Conservation (phyloP, 2,797 vertebrate genomes). For the Catamblyrhynchus diadema region DNA sequence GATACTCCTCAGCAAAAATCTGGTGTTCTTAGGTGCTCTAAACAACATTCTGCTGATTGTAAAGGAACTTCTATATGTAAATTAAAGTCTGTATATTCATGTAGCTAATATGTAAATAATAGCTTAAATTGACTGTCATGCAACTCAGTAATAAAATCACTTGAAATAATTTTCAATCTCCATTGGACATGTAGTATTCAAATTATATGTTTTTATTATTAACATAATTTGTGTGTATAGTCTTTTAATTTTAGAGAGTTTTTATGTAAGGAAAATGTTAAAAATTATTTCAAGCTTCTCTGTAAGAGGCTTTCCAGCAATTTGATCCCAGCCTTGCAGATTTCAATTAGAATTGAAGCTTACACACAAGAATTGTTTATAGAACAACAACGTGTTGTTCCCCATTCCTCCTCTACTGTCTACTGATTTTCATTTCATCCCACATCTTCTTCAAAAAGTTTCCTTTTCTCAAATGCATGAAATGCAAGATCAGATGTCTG, state of each 20-base stretch:
- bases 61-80: background rate
- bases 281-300: background rate
- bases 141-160: background rate
- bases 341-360: background rate
- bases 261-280: background rate
- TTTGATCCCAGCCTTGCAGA: background rate
- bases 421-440: background rate
- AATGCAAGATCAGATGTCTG: background rate
- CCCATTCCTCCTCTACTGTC: background rate
- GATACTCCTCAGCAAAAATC: background rate
- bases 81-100: background rate
- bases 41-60: background rate
- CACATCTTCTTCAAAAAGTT: background rate
- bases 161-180: background rate
- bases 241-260: background rate
- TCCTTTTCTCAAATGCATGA: background rate
- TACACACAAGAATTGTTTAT: background rate
- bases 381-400: background rate
- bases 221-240: background rate
- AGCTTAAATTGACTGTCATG: background rate
- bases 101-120: background rate
- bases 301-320: background rate
- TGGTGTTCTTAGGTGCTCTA: background rate
- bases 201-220: background rate
- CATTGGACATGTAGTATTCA: background rate